Evolutionary conservation across 2,113 vertebrate genomes (phyloP).

Genomic region (Mugil cephalus): DNA sequence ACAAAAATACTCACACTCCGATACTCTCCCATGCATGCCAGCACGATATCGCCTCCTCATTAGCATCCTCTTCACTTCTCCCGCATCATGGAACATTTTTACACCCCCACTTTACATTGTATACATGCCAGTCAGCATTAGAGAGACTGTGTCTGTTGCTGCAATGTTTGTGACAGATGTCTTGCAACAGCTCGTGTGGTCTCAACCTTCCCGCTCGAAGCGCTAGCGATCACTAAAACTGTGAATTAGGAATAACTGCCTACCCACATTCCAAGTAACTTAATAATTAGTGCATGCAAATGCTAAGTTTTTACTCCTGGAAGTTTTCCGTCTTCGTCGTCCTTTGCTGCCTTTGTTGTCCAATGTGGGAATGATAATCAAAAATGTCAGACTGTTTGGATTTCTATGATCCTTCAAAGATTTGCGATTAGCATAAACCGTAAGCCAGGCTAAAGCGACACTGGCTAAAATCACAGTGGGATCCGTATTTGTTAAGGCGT

Average conservation of each 20-base stretch:
- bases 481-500: slow-evolving; percentile 74
- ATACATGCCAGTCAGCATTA: slow-evolving; percentile 34
- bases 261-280: not conserved
- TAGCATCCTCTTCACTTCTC: slow-evolving; percentile 26
- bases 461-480: slow-evolving; percentile 74
- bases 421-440: slow-evolving; percentile 74
- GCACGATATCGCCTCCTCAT: not conserved
- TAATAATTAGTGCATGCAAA: not conserved
- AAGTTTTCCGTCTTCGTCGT: slow-evolving; percentile 54
- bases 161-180: slow-evolving; percentile 30
- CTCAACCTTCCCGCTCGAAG: slow-evolving; percentile 26
- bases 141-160: slow-evolving; percentile 37
- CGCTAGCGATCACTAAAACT: slow-evolving; percentile 5
- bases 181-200: slow-evolving; percentile 41
- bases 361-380: slow-evolving; percentile 65
- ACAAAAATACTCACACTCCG: not conserved
- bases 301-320: not conserved
- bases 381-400: slow-evolving; percentile 73
- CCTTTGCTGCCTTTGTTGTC: slow-evolving; percentile 76
- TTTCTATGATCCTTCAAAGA: slow-evolving; percentile 76
- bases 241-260: slow-evolving; percentile 17
- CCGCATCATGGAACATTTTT: slow-evolving; percentile 35
- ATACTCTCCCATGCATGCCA: not conserved
- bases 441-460: slow-evolving; percentile 69
- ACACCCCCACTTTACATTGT: slow-evolving; percentile 22